Evolutionary conservation across 2,113 vertebrate species (phyloP).

Genomic region (Rhipidura dahli): DNA sequence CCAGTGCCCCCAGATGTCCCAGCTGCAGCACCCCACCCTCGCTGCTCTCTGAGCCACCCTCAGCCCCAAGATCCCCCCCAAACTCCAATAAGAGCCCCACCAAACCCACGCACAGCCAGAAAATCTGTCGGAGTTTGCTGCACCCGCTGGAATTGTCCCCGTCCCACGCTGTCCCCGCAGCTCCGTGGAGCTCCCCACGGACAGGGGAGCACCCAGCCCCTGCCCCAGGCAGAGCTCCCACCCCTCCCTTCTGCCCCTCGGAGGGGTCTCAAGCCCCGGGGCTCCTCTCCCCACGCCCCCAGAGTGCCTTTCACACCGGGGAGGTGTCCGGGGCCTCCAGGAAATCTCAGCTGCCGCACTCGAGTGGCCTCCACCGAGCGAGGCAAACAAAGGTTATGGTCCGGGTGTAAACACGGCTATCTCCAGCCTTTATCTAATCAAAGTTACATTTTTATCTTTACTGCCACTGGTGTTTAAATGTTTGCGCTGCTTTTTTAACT

Average conservation of each 20-base stretch:
- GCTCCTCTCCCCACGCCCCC: background rate
- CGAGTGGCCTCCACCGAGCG: background rate
- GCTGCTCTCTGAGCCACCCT: background rate
- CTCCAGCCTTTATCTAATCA: conserved; percentile 49
- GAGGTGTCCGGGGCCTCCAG: conserved; percentile 31
- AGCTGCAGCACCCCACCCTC: background rate
- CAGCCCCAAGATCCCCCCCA: background rate
- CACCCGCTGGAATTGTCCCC: background rate
- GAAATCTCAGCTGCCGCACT: conserved; percentile 32
- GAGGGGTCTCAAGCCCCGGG: background rate
- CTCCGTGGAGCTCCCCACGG: rapidly evolving
- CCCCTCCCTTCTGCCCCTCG: background rate
- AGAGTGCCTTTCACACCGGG: background rate
- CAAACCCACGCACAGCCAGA: rapidly evolving
- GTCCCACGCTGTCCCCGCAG: background rate
- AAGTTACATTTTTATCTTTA: conserved; percentile 62
- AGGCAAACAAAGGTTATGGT: conserved; percentile 50
- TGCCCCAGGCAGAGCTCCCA: background rate
- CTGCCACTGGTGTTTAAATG: conserved; percentile 57
- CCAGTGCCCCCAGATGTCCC: background rate
- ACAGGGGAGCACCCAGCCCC: too few relatives aligned
- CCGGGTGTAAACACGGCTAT: background rate
- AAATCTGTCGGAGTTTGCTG: background rate
- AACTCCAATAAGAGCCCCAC: rapidly evolving
- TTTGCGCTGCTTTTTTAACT: conserved; percentile 50